These are phyloP conservation scores for Crotalus adamanteus DNA, from an alignment of 2,797 vertebrate species.

Conservation along the genomic window DNA sequence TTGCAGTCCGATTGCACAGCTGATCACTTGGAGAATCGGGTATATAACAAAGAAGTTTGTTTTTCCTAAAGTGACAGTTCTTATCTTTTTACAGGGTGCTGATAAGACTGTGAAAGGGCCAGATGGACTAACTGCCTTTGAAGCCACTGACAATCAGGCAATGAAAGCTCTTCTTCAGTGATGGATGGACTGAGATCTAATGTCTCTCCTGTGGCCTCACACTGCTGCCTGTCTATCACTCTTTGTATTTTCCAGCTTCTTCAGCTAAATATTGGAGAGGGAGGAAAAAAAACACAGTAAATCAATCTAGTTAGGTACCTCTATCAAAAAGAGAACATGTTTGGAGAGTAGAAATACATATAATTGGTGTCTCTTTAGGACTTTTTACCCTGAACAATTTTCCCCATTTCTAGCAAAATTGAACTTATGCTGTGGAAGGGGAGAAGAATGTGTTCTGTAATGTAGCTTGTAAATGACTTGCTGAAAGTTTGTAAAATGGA, in stretches of 20 bases:
- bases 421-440: slow-evolving; percentile 53
- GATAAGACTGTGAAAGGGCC: slow-evolving; percentile 80
- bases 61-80: slow-evolving; percentile 33
- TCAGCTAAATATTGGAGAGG: slow-evolving; percentile 75
- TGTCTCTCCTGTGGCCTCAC: slow-evolving; percentile 79
- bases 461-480: slow-evolving; percentile 58
- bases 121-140: slow-evolving; percentile 79
- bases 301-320: slow-evolving; percentile 63
- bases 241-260: slow-evolving; percentile 78
- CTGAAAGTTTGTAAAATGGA: slow-evolving; percentile 53
- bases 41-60: background rate
- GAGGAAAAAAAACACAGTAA: slow-evolving; percentile 67
- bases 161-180: slow-evolving; percentile 82
- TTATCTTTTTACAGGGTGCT: slow-evolving; percentile 73
- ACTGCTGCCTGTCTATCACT: slow-evolving; percentile 81
- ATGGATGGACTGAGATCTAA: slow-evolving; percentile 69
- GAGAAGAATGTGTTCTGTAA: slow-evolving; percentile 51
- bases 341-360: slow-evolving; percentile 46
- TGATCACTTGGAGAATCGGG: background rate
- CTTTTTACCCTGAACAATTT: slow-evolving; percentile 63
- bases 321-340: slow-evolving; percentile 49
- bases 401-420: slow-evolving; percentile 61
- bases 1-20: background rate
- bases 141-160: slow-evolving; percentile 81
- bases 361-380: slow-evolving; percentile 56